Conservation (phyloP, 2,888 invertebrate genomes). For the Spilarctia lutea region DNA sequence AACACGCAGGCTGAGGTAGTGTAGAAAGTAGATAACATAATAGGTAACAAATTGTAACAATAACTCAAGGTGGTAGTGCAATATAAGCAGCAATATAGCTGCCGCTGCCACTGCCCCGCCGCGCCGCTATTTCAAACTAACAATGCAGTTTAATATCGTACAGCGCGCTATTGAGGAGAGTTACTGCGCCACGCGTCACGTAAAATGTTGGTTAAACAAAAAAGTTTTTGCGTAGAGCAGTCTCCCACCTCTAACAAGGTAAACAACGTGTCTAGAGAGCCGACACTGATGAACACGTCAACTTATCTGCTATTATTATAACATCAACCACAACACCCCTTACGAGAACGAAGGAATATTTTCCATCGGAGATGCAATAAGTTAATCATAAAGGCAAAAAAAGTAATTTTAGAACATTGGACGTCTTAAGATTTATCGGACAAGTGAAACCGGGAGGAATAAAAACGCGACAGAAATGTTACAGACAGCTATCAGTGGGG, state of each 20-base stretch:
- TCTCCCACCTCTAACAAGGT: not conserved
- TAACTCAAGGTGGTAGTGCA: not conserved
- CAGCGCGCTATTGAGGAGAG: not conserved
- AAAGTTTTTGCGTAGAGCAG: not conserved
- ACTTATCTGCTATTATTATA: not conserved
- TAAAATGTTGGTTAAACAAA: not conserved
- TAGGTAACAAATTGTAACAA: constrained; percentile 2
- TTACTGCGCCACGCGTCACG: not conserved
- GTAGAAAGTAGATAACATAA: not conserved
- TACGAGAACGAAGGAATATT: not conserved
- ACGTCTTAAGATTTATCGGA: not conserved
- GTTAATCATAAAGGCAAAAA: not conserved
- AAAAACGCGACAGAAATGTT: not conserved
- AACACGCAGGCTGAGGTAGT: not conserved
- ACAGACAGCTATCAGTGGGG: not conserved
- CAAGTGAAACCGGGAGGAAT: not conserved
- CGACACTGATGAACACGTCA: not conserved
- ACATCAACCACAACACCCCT: not conserved
- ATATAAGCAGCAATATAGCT: not conserved
- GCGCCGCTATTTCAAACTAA: not conserved
- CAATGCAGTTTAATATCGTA: constrained; percentile 1
- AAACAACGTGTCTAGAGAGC: not conserved
- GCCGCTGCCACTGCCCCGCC: not conserved
- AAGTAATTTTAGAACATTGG: not conserved
- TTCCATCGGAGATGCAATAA: not conserved